A percentile compares a stretch with the other conserved stretches of the same genome.
Evolutionary conservation across 92 coral and sea anemone genomes (phyloP).

Genomic region (Phymanthus crucifer): DNA sequence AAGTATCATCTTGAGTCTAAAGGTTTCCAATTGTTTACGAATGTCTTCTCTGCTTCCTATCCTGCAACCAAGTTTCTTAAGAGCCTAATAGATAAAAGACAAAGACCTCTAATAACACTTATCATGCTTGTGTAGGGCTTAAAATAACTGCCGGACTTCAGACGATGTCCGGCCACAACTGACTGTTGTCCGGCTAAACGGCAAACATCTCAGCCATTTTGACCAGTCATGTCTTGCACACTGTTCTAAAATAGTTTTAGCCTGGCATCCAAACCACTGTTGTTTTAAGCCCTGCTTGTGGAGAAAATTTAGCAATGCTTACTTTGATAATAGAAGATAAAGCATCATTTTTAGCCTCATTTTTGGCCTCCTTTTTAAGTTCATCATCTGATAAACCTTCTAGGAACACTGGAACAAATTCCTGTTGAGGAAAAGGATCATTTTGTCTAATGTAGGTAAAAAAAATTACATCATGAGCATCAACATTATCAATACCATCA

Average conservation of each 20-base stretch:
- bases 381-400: slow-evolving; percentile 97
- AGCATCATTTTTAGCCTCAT: slow-evolving; percentile 96
- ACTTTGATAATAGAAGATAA: slow-evolving; percentile 97
- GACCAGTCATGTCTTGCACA: too few species aligned
- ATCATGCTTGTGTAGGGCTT: too few species aligned
- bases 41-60: slow-evolving; percentile 85
- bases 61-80: slow-evolving; percentile 81
- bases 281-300: background rate
- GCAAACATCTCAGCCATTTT: too few species aligned
- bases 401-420: slow-evolving; percentile 93
- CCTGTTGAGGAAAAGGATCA: slow-evolving; percentile 40
- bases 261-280: too few species aligned
- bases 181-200: too few species aligned
- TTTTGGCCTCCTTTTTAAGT: slow-evolving; percentile 96
- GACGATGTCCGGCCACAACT: too few species aligned
- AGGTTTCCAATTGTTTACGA: slow-evolving; percentile 88
- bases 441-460: background rate
- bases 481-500: too few species aligned
- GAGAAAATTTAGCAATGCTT: background rate
- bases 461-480: too few species aligned
- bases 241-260: too few species aligned
- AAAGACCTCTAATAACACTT: background rate
- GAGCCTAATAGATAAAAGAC: slow-evolving; percentile 57
- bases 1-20: slow-evolving; percentile 97
- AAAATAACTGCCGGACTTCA: too few species aligned